Evolutionary conservation across 1,140 invertebrate genomes (phyloP).

Genomic region (Piezodorus guildinii): DNA sequence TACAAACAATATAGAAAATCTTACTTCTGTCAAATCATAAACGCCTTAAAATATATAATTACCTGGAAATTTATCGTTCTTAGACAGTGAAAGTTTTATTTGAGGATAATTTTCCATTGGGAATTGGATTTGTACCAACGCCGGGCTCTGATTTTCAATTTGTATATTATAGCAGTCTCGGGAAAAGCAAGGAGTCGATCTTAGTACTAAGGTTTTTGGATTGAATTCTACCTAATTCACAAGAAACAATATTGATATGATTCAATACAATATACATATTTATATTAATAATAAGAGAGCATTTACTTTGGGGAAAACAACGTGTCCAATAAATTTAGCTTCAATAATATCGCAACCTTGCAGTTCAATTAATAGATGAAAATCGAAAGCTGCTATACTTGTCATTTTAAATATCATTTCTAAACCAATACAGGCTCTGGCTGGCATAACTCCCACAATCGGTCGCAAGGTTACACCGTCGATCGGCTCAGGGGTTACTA

Average conservation of each 20-base stretch:
- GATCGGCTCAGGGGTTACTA: neutral
- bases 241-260: no score
- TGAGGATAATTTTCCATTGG: constrained; percentile 17
- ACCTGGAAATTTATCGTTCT: constrained; percentile 9
- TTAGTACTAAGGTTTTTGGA: no score
- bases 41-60: neutral
- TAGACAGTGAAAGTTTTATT: constrained; percentile 17
- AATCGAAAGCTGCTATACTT: constrained; percentile 14
- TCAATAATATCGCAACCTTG: constrained; percentile 2
- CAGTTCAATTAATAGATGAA: constrained; percentile 1
- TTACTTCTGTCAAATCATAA: no score
- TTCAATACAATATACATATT: no score
- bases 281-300: no score
- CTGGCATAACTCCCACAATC: constrained; percentile 3
- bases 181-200: no score
- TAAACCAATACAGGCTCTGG: constrained; percentile 2
- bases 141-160: constrained; percentile 9
- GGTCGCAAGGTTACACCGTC: constrained; percentile 17
- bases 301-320: constrained; percentile 21
- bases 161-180: no score
- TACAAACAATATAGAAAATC: no score
- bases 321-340: constrained; percentile 18
- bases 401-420: constrained; percentile 8
- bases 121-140: constrained; percentile 1
- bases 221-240: no score